These are phyloP conservation scores for Beris morrisii DNA, from an alignment of 2,888 invertebrate species.

Conservation along the genomic window DNA sequence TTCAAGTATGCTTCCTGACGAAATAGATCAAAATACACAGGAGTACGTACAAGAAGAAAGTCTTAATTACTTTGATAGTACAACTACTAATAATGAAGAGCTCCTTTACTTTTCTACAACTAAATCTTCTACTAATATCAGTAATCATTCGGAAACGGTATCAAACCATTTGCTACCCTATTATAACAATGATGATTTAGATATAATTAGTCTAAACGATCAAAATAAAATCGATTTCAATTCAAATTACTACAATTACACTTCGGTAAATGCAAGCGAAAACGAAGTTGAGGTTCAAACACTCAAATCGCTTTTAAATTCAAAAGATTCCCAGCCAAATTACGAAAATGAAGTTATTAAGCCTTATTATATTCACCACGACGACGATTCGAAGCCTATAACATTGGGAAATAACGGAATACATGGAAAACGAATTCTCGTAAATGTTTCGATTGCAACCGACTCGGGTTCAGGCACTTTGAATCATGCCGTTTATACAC, in stretches of 20 bases:
- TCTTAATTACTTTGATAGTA: neutral
- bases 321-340: slow-evolving; percentile 10
- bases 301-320: slow-evolving; percentile 13
- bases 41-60: neutral
- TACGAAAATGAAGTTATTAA: slow-evolving; percentile 31
- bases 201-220: slow-evolving; percentile 30
- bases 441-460: slow-evolving; percentile 80
- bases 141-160: neutral
- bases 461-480: slow-evolving; percentile 62
- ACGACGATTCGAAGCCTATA: neutral
- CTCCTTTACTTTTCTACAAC: neutral
- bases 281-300: slow-evolving; percentile 25
- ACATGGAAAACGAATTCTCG: slow-evolving; percentile 65
- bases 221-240: neutral
- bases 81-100: neutral
- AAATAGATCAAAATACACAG: too few relatives aligned
- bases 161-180: slow-evolving; percentile 18
- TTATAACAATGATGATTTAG: slow-evolving; percentile 23
- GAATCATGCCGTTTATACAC: slow-evolving; percentile 71
- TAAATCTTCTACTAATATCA: neutral
- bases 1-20: too few relatives aligned
- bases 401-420: slow-evolving; percentile 19
- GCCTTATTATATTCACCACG: neutral
- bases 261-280: slow-evolving; percentile 8
- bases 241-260: slow-evolving; percentile 13